Evolutionary conservation across 2,888 invertebrate genomes (phyloP), one percentile per base, ranked within the genome.

Genomic region (Acronicta leporina): DNA sequence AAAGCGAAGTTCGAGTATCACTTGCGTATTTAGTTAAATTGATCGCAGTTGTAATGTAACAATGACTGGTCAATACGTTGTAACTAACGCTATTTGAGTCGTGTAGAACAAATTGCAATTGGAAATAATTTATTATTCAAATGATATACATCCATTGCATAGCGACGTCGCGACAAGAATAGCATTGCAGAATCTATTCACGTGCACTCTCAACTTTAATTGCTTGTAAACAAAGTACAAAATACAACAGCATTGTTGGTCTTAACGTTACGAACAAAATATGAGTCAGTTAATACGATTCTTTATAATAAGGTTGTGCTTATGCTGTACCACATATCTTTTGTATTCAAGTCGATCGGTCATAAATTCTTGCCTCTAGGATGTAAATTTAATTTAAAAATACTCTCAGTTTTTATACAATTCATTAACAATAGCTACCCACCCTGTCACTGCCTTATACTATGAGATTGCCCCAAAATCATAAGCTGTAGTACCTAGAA

Each of bases 171-270:
- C 70, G 58, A 74, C 54, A 41, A 43, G 40, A 58, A 58, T 69
- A 55, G 43, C 54, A 27, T 16, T 14, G 14, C 57, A 50, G 16
- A 49, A 42, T 46, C 50, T 53, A 56, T 53, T 44, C 53, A 73
- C 56, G 58, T 63, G 51, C 43, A 73, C 52, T 68, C 58, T 61
- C 68, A 75, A 78, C 75, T 79, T 82, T 79, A 75, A 80, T 86
- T 82, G 82, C 84, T 88, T 86, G 83, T 83, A 87, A 87, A 87
- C 82, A 86, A 89, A 92, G 93, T 92, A 91, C 92, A 92, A 92
- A 78, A 90, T 87, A 83, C 73, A 71, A 82, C 82, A 82, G 82
- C 79, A 83, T 81, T 77, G 76, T 68, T 73, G 55, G 55, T 70
- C 62, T 67, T 54, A 69, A 66, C 56, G 62, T 77, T 74, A 74